Evolutionary conservation across 2,888 invertebrate species (phyloP), one percentile per base, ranked within the genome.

Genomic region (Lithophane socia): DNA sequence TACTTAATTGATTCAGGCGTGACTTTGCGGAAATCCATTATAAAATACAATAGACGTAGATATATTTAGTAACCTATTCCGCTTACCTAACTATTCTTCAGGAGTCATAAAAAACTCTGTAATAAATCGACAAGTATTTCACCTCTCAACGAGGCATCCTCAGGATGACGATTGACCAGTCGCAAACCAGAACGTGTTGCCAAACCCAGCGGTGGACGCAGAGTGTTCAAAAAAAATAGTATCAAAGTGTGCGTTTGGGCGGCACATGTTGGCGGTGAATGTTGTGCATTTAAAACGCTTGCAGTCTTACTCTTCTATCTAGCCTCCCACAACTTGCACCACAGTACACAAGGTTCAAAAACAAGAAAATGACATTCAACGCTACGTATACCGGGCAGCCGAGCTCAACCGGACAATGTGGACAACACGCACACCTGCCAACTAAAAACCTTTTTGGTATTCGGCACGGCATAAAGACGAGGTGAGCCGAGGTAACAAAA

Each of bases 341-440:
- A 73, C 63, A 75, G 58, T 8, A 21, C 37, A 77, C 13, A 76
- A 76, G 76, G 78, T 75, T 80, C 67, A 85, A 89, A 91, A 91
- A 89, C 87, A 90, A 87, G 79, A 88, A 86, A 88, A 87, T 81
- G 75, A 82, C 86, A 85, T 87, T 80, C 75, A 75, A 75, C 64
- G 86, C 84, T 87, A 85, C 80, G 81, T 87, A 84, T 16, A 65
- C 52, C 16, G 77, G 67, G 24, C 52, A 65, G 64, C 80, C 79
- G 80, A 86, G 80, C 84, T 85, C 79, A 85, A 77, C 86, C 80
- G 89, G 88, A 90, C 90, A 87, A 86, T 86, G 85, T 77, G 80
- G 83, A 67, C 71, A 79, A 85, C 86, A 88, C 88, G 88, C 88
- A 83, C 90, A 89, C 90, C 89, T 90, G 89, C 84, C 82, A 79